Conservation (phyloP, 2,113 vertebrate species). For the Laterallus jamaicensis region DNA sequence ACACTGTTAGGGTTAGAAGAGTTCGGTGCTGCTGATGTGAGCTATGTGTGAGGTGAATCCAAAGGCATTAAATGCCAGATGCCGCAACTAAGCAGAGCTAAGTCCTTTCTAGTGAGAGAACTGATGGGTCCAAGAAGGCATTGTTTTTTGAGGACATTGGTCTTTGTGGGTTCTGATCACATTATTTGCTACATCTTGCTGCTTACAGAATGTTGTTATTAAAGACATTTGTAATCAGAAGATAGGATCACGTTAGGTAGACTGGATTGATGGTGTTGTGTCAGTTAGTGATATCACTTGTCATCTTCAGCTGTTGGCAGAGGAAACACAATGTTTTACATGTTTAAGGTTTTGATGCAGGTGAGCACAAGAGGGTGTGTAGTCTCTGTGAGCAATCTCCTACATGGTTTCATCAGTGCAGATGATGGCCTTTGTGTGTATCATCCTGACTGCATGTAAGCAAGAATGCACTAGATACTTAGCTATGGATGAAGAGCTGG, state of each 20-base stretch:
- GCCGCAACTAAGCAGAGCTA: background rate
- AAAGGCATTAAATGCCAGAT: background rate
- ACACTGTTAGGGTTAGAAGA: rapidly evolving
- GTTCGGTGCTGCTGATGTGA: background rate
- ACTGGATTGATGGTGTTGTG: background rate
- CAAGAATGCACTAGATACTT: too few relatives aligned
- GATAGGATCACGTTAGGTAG: too few relatives aligned
- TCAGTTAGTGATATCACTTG: background rate
- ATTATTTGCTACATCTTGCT: background rate
- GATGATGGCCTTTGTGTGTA: rapidly evolving
- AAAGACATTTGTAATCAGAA: background rate
- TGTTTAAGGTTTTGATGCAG: rapidly evolving
- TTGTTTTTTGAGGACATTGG: background rate
- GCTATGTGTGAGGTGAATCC: rapidly evolving
- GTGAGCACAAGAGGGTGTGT: rapidly evolving
- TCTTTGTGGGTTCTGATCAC: background rate
- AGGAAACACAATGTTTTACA: background rate
- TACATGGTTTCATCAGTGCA: background rate
- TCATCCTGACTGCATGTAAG: background rate
- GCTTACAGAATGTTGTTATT: background rate
- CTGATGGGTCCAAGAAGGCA: background rate
- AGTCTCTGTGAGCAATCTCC: background rate
- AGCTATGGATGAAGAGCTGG: background rate
- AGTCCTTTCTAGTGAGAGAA: background rate
- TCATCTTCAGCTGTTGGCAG: background rate